phyloP scores from a whole-genome alignment of 2,113 vertebrate genomes.

The Lota lota region DNA sequence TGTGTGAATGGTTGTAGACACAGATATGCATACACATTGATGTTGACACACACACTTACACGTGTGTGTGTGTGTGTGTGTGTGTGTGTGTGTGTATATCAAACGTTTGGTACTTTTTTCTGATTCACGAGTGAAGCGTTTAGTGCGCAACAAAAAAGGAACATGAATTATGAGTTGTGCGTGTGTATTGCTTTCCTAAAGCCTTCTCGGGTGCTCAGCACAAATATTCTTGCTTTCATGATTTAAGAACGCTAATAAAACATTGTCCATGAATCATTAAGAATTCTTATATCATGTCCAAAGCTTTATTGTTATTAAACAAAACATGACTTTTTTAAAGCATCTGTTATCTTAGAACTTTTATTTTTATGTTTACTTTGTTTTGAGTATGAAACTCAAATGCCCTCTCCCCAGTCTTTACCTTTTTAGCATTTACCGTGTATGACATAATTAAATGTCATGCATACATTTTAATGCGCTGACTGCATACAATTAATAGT shows the following conservation, averaged over 20 bases:
- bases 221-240: conserved; percentile 37
- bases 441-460: not conserved
- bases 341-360: not conserved
- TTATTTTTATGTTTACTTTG: not conserved
- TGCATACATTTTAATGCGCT: not conserved
- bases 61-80: not conserved
- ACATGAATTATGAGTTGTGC: conserved; percentile 31
- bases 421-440: not conserved
- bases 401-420: too few relatives aligned
- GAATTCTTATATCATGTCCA: conserved; percentile 16
- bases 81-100: not conserved
- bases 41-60: not conserved
- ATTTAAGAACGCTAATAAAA: conserved; percentile 39
- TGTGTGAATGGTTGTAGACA: not conserved
- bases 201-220: conserved; percentile 34
- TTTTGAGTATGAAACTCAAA: not conserved
- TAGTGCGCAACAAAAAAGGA: conserved; percentile 6
- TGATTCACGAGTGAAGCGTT: conserved; percentile 33
- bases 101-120: conserved; percentile 11
- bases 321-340: not conserved
- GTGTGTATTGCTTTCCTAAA: conserved; percentile 38
- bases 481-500: not conserved
- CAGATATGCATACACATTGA: not conserved
- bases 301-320: conserved; percentile 20
- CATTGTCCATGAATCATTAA: conserved; percentile 20